These are phyloP conservation scores for Arvicola amphibius DNA, from an alignment of 2,797 vertebrate species.

Conservation along the genomic window DNA sequence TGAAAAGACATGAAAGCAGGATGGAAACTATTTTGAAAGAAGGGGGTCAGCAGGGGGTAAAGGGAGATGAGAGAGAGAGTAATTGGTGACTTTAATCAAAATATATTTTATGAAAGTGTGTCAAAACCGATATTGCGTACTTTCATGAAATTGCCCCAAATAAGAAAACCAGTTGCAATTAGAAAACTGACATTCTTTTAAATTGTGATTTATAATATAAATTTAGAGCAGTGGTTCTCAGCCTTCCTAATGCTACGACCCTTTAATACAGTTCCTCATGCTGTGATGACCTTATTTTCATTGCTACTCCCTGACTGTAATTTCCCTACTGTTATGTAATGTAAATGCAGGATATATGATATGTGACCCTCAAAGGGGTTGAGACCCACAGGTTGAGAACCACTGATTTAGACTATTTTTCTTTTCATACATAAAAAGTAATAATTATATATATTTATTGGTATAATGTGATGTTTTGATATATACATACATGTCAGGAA, in stretches of 20 bases:
- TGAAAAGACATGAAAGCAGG: neutral
- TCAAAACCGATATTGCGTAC: neutral
- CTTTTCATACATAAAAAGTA: neutral
- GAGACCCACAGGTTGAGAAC: neutral
- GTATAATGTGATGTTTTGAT: neutral
- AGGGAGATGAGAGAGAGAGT: neutral
- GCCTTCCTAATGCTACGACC: neutral
- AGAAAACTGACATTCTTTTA: neutral
- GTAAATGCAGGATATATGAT: neutral
- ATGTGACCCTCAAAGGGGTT: neutral
- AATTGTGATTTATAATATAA: slow-evolving; percentile 30
- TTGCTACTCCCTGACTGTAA: neutral
- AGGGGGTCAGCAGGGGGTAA: neutral
- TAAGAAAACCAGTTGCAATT: neutral
- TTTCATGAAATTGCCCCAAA: neutral
- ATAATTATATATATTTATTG: neutral
- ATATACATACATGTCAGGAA: neutral
- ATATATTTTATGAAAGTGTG: neutral
- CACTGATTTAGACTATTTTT: neutral
- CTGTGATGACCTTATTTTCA: neutral
- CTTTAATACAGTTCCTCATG: neutral
- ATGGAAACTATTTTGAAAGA: neutral
- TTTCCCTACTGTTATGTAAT: neutral
- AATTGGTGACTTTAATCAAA: neutral
- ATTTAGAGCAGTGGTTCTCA: neutral